Conservation (phyloP, 2,888 invertebrate genomes). For the Biston stratarius region DNA sequence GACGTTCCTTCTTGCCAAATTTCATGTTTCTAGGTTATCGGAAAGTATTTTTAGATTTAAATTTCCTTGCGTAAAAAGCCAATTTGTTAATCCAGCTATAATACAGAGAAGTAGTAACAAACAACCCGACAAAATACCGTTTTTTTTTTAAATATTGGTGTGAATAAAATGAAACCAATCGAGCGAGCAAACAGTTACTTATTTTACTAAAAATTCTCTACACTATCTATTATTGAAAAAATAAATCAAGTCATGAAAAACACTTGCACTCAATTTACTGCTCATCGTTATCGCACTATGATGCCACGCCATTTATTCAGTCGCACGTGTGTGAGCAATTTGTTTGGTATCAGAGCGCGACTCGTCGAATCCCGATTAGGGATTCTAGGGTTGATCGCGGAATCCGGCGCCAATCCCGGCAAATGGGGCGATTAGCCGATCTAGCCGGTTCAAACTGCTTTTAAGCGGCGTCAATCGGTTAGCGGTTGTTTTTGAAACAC, state of each 20-base stretch:
- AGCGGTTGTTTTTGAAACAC: constrained; percentile 30
- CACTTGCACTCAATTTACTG: constrained; percentile 43
- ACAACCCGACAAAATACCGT: too few species aligned
- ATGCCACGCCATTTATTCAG: constrained; percentile 34
- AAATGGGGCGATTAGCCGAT: constrained; percentile 76
- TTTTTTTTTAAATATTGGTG: too few species aligned
- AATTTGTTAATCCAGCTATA: too few species aligned
- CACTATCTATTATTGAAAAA: not conserved
- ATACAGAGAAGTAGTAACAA: too few species aligned
- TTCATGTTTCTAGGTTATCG: too few species aligned
- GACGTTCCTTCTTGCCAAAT: too few species aligned
- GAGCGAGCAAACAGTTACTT: too few species aligned
- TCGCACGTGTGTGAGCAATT: constrained; percentile 62
- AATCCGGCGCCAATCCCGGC: constrained; percentile 63
- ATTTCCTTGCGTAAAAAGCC: too few species aligned
- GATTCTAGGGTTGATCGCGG: constrained; percentile 64
- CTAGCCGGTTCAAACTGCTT: constrained; percentile 61
- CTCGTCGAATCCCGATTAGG: constrained; percentile 70
- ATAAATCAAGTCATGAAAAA: constrained; percentile 47
- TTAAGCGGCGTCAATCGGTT: constrained; percentile 60
- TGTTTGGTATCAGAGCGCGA: constrained; percentile 65
- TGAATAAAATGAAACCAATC: too few species aligned
- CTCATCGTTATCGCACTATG: not conserved
- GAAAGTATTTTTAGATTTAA: too few species aligned
- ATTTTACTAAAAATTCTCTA: not conserved